Base-by-base conservation (phyloP, 2,797 vertebrate genomes). In the Acomys russatus region DNA sequence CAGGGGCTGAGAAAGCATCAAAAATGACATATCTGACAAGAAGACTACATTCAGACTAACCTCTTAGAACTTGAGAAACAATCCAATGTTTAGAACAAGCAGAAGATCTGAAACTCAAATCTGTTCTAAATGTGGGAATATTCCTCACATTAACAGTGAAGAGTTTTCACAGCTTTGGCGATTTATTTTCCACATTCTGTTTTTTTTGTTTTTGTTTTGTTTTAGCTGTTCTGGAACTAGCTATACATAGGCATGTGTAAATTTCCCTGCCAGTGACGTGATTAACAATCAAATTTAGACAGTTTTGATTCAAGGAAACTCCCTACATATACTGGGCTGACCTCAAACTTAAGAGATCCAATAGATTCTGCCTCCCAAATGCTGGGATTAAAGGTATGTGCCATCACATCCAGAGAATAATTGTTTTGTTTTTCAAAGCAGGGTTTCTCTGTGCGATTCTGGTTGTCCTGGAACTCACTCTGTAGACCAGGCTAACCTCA, bases 21-120 rank as follows among this genome's bases (percentile, higher is more conserved):
- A 17, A n/a, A 4, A 84, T 84, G 38, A 66, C 25, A 84, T 23
- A 68, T 1, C 1, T n/a, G 28, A 73, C 30, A 70, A 71, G 66
- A 70, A 25, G 30, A 54, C 22, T n/a, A 84, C 38, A 70, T 14
- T 70, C 28, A 23, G 49, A 85, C 10, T 85, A 85, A 90, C 63
- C 44, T 91, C 59, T 68, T 86, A 54, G 2, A 89, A 85, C 7
- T 2, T 25, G 30, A 25, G 35, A 85, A 68, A 54, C 7, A 73
- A 87, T 22, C 64, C 49, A 86, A 35, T 73, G 33, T 59, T 71
- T 71, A 87, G 59, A 59, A 59, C 10, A 59, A 66, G 23, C 12
- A 87, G 35, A 86, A 70, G 30, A 70, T 68, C 3, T 95, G 30
- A 89, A 94, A 70, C 70, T 94, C n/a, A 76, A 63, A 92, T 79